A percentile compares a stretch with the other conserved stretches of the same genome.
These are phyloP conservation scores for Rhagonycha lutea DNA, from an alignment of 2,888 invertebrate genomes.

Conservation along the genomic window DNA sequence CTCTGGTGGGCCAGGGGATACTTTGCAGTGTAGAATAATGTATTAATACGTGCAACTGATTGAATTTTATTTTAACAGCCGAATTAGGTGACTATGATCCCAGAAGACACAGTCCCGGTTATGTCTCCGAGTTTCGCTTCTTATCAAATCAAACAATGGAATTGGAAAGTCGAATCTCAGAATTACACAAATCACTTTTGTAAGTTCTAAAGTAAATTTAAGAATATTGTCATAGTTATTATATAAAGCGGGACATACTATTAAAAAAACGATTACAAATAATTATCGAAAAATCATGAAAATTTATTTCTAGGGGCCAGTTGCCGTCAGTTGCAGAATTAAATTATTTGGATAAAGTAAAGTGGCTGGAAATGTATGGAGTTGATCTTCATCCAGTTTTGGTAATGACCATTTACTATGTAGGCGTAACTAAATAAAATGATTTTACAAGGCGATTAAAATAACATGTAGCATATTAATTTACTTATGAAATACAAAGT, in stretches of 20 bases:
- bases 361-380: slow-evolving; percentile 98
- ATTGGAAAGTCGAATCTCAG: slow-evolving; percentile 83
- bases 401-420: slow-evolving; percentile 64
- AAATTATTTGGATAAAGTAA: slow-evolving; percentile 94
- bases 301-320: slow-evolving; percentile 68
- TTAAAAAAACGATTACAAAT: neutral
- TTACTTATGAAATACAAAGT: slow-evolving; percentile 28
- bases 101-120: slow-evolving; percentile 83
- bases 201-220: slow-evolving; percentile 57
- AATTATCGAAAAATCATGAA: neutral
- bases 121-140: slow-evolving; percentile 93
- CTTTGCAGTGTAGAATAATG: too few relatives aligned
- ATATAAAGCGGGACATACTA: neutral
- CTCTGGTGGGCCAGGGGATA: too few relatives aligned
- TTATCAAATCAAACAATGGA: slow-evolving; percentile 91
- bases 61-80: slow-evolving; percentile 63
- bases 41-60: neutral
- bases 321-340: slow-evolving; percentile 91
- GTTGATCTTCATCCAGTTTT: slow-evolving; percentile 95
- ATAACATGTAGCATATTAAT: neutral
- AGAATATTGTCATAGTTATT: too few relatives aligned
- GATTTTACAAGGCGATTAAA: neutral
- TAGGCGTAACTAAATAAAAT: neutral
- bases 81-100: slow-evolving; percentile 95
- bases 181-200: slow-evolving; percentile 87